Evolutionary conservation across 2,113 vertebrate genomes (phyloP).

Genomic region (Sapajus apella): DNA sequence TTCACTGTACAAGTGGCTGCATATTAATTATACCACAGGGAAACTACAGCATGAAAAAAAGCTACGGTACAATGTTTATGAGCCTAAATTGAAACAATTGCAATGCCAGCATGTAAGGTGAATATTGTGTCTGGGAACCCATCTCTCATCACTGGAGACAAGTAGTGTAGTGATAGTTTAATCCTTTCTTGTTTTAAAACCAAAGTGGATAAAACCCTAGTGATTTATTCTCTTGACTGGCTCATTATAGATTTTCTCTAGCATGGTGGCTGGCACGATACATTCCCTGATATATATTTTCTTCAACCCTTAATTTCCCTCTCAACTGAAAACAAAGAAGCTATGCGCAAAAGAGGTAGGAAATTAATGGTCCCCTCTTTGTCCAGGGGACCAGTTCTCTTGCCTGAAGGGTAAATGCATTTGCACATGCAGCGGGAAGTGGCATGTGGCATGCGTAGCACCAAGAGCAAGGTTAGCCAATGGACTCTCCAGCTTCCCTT

Average conservation of each 20-base stretch:
- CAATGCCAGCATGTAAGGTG: fast-evolving
- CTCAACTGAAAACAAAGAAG: not conserved
- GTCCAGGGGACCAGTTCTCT: no score
- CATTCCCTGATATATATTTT: not conserved
- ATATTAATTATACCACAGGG: fast-evolving
- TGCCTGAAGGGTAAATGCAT: not conserved
- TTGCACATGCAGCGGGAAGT: fast-evolving
- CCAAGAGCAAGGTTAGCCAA: fast-evolving
- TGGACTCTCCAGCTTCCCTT: not conserved
- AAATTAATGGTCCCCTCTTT: not conserved
- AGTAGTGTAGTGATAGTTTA: no score
- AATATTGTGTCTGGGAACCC: not conserved
- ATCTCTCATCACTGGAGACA: not conserved
- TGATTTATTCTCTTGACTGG: not conserved
- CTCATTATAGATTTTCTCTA: not conserved
- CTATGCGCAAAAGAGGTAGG: fast-evolving
- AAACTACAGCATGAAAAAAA: not conserved
- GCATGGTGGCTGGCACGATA: not conserved
- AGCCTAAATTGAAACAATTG: not conserved
- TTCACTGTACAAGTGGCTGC: no score
- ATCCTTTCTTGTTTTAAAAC: not conserved
- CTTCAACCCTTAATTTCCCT: not conserved
- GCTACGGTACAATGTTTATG: no score
- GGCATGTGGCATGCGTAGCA: fast-evolving
- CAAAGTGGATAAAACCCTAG: not conserved